Evolutionary conservation across 2,888 invertebrate species (phyloP).

Genomic region (Zygothrica quintamaculata): DNA sequence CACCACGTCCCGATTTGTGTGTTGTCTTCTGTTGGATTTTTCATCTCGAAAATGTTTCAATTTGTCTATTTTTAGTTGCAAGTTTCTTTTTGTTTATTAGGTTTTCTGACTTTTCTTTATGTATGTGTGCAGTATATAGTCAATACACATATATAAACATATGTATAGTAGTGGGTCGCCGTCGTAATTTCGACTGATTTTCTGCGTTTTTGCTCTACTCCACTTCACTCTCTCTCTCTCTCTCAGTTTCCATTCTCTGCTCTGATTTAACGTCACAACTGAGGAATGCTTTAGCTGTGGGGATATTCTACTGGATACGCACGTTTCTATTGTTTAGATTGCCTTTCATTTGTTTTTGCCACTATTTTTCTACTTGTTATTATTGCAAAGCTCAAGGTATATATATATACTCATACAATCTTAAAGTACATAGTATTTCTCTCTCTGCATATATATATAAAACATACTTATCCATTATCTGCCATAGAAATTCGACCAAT

Average conservation of each 20-base stretch:
- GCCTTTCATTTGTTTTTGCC: slow-evolving; percentile 64
- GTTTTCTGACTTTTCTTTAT: slow-evolving; percentile 52
- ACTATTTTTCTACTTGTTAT: slow-evolving; percentile 51
- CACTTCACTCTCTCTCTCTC: too few species aligned
- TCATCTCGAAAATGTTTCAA: slow-evolving; percentile 76
- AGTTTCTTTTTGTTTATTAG: slow-evolving; percentile 80
- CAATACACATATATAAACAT: slow-evolving; percentile 18
- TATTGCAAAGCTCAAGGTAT: slow-evolving; percentile 54
- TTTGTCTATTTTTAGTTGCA: slow-evolving; percentile 79
- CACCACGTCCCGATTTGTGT: slow-evolving; percentile 58
- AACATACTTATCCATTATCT: slow-evolving; percentile 15
- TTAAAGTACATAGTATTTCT: slow-evolving; percentile 6
- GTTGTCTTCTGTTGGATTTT: slow-evolving; percentile 61
- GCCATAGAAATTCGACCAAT: slow-evolving; percentile 27
- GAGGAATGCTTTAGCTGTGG: slow-evolving; percentile 58
- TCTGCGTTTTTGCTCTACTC: slow-evolving; percentile 21
- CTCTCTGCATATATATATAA: not conserved
- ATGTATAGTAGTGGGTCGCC: slow-evolving; percentile 64
- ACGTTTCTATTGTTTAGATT: slow-evolving; percentile 67
- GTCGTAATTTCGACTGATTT: slow-evolving; percentile 54
- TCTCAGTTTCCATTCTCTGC: too few species aligned
- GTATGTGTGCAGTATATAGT: slow-evolving; percentile 26
- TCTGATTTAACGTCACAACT: slow-evolving; percentile 77
- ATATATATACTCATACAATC: slow-evolving; percentile 10
- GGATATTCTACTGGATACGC: slow-evolving; percentile 50